Evolutionary conservation across 2,797 vertebrate species (phyloP).

Genomic region (Enteromius trimaculatus): DNA sequence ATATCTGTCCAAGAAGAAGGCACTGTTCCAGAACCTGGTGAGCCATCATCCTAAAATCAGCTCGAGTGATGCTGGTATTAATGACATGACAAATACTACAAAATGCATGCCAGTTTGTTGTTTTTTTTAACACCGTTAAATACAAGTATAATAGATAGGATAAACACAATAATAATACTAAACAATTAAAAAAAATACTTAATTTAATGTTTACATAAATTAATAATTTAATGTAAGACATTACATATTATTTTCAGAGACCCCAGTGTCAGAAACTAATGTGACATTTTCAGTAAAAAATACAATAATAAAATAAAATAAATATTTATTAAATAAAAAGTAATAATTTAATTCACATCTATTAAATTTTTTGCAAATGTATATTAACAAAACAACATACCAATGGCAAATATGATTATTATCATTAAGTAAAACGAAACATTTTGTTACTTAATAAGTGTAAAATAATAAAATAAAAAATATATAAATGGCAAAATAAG

Average conservation of each 20-base stretch:
- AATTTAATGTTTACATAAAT: background rate
- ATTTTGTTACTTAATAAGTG: background rate
- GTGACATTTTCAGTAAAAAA: background rate
- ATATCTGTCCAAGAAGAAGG: slow-evolving; percentile 1
- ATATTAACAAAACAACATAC: background rate
- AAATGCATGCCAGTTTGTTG: background rate
- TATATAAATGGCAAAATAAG: background rate
- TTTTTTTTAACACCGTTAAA: background rate
- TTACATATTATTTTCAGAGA: background rate
- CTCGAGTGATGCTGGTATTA: background rate
- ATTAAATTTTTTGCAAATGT: background rate
- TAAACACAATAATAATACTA: background rate
- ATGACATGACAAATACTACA: background rate
- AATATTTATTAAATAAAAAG: background rate
- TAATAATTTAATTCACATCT: background rate
- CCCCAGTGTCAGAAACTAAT: background rate
- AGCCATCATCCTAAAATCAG: background rate
- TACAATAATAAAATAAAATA: background rate
- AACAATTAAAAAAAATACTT: background rate
- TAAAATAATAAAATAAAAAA: background rate
- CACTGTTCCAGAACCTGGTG: no score
- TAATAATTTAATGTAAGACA: background rate
- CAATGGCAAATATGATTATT: background rate
- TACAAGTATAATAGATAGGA: background rate
- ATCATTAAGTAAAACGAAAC: background rate